Base-by-base conservation (phyloP, 2,797 vertebrate genomes). In the Fratercula arctica region DNA sequence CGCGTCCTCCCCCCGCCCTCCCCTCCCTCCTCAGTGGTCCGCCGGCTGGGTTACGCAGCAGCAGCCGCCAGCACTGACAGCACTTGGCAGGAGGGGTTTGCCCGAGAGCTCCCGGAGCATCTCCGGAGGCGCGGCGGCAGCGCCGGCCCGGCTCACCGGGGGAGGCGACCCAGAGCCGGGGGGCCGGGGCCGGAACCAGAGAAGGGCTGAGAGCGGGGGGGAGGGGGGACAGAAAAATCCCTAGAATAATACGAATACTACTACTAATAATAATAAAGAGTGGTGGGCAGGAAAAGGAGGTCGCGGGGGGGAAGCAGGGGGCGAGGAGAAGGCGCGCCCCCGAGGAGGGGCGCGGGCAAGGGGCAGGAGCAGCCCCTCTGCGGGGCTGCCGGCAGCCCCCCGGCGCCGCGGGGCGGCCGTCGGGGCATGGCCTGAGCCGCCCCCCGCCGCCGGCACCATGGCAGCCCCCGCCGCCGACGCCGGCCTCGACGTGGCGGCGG, bases 401-500 rank as follows among this genome's bases (percentile, higher is more conserved):
- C 51, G 20, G 45, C 16, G 25, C 19, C 48, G 60, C 67, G 12
- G n/a, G 67, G 57, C 48, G 7, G 51, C 86, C 67, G 84, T 88
- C 88, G 85, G 77, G 35, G 86, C 46, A 83, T 21, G 83, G 29
- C 83, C n/a, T 95, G 85, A 93, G 75, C 70, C 61, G 28, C 41
- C 82, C 82, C 54, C 51, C 46, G 45, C 51, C 28, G 79, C 85
- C 82, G 24, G 85, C 31, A 96, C 94, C 90, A 98, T 98, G 97
- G 83, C 93, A 41, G 59, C 95, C 56, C 33, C 56, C 6, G 25
- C 74, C 41, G 31, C 94, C 37, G 79, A 91, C 37, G 28, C 95
- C 97, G 80, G 97, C 97, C 98, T 99, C 98, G 98, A 99, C 97
- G 99, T 99, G 82, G 99, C 98, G 61, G 98, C 99, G 82, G 99